A percentile compares a stretch with the other conserved stretches of the same genome.
phyloP scores from a whole-genome alignment of 2,113 vertebrate genomes.

The Calidris pugnax region DNA sequence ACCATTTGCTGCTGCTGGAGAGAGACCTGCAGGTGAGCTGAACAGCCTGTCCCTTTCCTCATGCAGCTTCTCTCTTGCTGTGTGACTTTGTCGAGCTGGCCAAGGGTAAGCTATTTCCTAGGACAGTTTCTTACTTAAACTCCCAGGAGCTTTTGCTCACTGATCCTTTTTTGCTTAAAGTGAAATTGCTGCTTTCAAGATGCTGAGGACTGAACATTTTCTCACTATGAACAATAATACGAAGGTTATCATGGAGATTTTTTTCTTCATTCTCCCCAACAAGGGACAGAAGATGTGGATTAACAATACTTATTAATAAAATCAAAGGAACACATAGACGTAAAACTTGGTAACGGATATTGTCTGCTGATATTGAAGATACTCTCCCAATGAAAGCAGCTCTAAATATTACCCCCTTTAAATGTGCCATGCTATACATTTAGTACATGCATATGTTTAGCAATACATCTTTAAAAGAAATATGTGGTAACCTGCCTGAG shows the following conservation, averaged over 20 bases:
- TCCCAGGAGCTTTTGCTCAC: neutral
- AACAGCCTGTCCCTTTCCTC: neutral
- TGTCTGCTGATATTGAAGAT: neutral
- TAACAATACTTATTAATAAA: neutral
- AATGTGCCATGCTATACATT: neutral
- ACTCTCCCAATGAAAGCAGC: neutral
- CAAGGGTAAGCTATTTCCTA: neutral
- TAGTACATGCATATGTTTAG: neutral
- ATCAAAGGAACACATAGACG: neutral
- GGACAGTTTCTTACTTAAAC: neutral
- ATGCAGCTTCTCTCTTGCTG: neutral
- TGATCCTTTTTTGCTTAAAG: neutral
- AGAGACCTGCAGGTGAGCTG: constrained; percentile 90
- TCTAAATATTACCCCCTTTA: neutral
- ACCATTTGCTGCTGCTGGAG: constrained; percentile 91
- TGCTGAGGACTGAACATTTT: neutral
- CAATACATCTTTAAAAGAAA: neutral
- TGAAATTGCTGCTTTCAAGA: neutral
- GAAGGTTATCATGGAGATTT: neutral
- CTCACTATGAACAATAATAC: neutral
- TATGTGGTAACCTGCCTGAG: accelerated
- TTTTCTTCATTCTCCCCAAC: neutral
- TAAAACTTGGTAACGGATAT: neutral
- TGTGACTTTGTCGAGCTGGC: neutral
- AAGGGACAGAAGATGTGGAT: neutral